These are phyloP conservation scores for Ferdinandea cuprea DNA, from an alignment of 2,888 invertebrate genomes.

Conservation along the genomic window DNA sequence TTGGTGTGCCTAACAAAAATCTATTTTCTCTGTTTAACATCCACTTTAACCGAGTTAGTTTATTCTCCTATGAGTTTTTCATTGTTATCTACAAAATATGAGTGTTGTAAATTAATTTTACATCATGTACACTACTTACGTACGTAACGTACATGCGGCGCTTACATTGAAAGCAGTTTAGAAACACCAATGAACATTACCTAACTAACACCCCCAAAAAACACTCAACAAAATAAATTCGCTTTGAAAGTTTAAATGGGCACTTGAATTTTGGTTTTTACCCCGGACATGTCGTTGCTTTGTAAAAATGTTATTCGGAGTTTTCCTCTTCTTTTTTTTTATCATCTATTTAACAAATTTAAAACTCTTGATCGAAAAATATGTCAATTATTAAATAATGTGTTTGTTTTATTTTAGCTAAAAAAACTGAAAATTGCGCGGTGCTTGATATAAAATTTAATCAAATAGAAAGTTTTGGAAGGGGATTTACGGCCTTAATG, in stretches of 20 bases:
- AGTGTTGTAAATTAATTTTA: conserved; percentile 18
- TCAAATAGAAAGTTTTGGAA: no score
- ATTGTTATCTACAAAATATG: conserved; percentile 9
- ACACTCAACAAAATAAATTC: not conserved
- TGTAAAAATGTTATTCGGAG: no score
- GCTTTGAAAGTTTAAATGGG: not conserved
- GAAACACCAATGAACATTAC: not conserved
- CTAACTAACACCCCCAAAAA: not conserved
- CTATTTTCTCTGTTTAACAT: conserved; percentile 18
- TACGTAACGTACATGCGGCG: conserved; percentile 21
- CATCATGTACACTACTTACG: not conserved
- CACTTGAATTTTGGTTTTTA: not conserved
- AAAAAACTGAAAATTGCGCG: no score
- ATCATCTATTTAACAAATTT: no score
- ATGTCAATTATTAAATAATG: no score
- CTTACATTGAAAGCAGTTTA: conserved; percentile 44
- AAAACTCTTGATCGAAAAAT: no score
- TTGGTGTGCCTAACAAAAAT: conserved; percentile 15
- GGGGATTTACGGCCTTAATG: no score
- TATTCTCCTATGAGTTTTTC: conserved; percentile 5
- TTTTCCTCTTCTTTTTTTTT: no score
- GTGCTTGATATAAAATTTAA: no score
- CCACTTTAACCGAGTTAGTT: conserved; percentile 32
- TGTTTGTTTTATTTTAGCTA: no score
- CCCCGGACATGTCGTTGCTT: no score